A percentile compares a stretch with the other conserved stretches of the same genome.
Conservation (phyloP, 2,888 invertebrate species). For the Tipula confusa region DNA sequence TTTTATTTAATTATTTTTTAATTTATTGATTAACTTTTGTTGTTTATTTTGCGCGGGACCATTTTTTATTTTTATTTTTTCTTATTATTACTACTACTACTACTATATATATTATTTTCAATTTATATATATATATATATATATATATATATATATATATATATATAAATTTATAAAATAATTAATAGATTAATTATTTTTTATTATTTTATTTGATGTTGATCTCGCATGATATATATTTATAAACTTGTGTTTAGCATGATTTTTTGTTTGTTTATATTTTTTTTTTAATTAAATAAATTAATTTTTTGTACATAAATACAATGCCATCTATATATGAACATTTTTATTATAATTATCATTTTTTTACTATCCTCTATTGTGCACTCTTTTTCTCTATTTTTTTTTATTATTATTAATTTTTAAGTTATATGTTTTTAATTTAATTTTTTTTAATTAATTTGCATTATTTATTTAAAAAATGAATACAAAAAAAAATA, state of each 20-base stretch:
- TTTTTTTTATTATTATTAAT: slow-evolving; percentile 20
- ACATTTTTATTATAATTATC: slow-evolving; percentile 21
- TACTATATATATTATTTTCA: neutral
- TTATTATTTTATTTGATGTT: neutral
- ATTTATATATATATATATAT: neutral
- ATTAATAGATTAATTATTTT: neutral
- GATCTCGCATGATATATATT: neutral
- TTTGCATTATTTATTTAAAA: slow-evolving; percentile 28
- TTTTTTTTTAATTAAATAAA: neutral
- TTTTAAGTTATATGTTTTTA: neutral
- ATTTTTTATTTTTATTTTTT: slow-evolving; percentile 26
- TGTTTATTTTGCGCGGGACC: slow-evolving; percentile 29
- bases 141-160: neutral
- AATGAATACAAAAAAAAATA: neutral
- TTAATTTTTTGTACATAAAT: slow-evolving; percentile 26
- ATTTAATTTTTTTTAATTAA: slow-evolving; percentile 16
- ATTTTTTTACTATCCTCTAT: neutral
- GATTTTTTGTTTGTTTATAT: slow-evolving; percentile 8
- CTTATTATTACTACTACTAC: neutral
- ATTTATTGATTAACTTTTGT: neutral
- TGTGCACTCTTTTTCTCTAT: slow-evolving; percentile 21
- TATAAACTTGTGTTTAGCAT: neutral
- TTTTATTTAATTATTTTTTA: slow-evolving; percentile 26
- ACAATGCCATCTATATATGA: slow-evolving; percentile 15
- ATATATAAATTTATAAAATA: neutral